Percentiles rank a stretch among this genome's conserved stretches.
These are phyloP conservation scores for Datnioides undecimradiatus DNA, from an alignment of 2,113 vertebrate species.

Conservation along the genomic window DNA sequence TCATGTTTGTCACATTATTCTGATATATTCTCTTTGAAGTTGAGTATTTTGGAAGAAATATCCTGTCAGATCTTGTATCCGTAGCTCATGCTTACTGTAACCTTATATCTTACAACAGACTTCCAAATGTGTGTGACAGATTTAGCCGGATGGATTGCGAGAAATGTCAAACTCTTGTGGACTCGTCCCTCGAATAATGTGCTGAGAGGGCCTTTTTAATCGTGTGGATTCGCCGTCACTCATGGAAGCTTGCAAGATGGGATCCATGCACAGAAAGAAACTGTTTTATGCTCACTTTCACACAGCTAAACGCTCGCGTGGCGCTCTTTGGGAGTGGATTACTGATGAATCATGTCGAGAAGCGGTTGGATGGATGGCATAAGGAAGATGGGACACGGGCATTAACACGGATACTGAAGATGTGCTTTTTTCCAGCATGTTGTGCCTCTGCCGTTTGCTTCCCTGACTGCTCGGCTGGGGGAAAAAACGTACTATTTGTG, in stretches of 20 bases:
- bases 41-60: conserved; percentile 2
- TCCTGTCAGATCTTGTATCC: not conserved
- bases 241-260: conserved; percentile 4
- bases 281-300: not conserved
- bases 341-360: not conserved
- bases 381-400: not conserved
- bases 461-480: conserved; percentile 1
- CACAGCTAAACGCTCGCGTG: not conserved
- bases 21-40: not conserved
- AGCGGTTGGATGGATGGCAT: not conserved
- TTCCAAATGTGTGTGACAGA: conserved; percentile 17
- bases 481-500: not conserved
- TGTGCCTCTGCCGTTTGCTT: conserved; percentile 2
- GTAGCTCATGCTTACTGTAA: conserved; percentile 22
- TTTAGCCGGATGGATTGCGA: not conserved
- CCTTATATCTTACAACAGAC: conserved; percentile 18
- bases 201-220: not conserved
- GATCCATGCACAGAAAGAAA: not conserved
- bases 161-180: not conserved
- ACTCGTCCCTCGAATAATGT: not conserved
- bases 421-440: not conserved
- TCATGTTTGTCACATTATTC: not conserved
- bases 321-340: not conserved
- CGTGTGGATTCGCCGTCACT: not conserved
- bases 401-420: not conserved